phyloP scores from a whole-genome alignment of 2,113 vertebrate genomes.

The Hystrix brachyura region DNA sequence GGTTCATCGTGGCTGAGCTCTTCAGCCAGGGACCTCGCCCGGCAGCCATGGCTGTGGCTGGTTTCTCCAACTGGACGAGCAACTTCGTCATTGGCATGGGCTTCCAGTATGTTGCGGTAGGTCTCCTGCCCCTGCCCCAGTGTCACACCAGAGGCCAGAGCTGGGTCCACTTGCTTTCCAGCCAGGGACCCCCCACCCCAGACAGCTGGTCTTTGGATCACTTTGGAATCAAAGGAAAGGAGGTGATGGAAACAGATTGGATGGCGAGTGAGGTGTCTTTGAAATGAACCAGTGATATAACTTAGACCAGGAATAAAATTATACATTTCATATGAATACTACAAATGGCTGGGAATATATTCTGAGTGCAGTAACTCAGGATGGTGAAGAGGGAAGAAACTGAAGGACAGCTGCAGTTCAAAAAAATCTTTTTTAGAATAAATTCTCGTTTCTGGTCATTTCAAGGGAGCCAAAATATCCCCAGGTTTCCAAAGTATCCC shows the following conservation, averaged over 20 bases:
- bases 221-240: background rate
- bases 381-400: background rate
- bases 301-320: background rate
- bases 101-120: conserved; percentile 94
- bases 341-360: background rate
- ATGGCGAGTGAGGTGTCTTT: background rate
- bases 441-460: conserved; percentile 5
- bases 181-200: background rate
- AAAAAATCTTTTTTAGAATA: background rate
- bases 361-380: background rate
- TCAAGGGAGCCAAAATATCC: background rate
- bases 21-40: conserved; percentile 96
- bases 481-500: background rate
- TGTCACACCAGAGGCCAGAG: background rate
- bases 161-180: background rate
- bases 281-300: background rate
- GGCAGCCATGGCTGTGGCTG: conserved; percentile 93
- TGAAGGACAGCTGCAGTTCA: background rate
- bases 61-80: conserved; percentile 94
- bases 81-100: conserved; percentile 95
- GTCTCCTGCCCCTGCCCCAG: conserved; percentile 58
- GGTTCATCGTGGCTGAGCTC: conserved; percentile 96
- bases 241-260: background rate
- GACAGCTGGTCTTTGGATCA: background rate
- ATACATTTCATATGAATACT: background rate